Conservation (phyloP, 2,113 vertebrate genomes). For the Catharus fuscescens region DNA sequence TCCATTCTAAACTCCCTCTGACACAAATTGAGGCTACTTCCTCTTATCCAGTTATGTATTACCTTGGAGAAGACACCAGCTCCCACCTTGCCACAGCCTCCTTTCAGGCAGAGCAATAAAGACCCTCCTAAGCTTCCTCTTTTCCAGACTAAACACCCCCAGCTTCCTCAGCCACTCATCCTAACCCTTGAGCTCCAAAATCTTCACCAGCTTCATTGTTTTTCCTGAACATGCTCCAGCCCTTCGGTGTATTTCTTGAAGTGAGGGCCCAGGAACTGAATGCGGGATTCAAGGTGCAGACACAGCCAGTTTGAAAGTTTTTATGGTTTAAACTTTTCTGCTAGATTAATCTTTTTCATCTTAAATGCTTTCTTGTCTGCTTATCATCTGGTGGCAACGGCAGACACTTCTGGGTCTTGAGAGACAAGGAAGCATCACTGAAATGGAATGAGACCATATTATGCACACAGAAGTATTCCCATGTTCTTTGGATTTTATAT, state of each 20-base stretch:
- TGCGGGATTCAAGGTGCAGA: rapidly evolving
- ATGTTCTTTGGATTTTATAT: neutral
- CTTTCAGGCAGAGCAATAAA: neutral
- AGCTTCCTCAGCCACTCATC: neutral
- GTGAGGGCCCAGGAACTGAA: neutral
- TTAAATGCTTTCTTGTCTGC: neutral
- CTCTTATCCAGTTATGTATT: neutral
- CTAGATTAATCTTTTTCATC: neutral
- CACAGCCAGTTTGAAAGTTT: neutral
- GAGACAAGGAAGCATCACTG: neutral
- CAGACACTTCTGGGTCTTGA: neutral
- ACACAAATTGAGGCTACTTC: neutral
- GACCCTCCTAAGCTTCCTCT: neutral
- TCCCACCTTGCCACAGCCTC: neutral
- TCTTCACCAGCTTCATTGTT: neutral
- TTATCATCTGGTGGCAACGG: neutral
- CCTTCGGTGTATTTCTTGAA: neutral
- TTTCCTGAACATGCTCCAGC: neutral
- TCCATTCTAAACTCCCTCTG: neutral
- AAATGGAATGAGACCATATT: neutral
- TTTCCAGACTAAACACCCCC: neutral
- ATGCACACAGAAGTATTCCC: neutral
- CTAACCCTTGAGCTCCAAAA: neutral
- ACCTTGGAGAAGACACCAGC: neutral
- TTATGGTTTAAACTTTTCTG: neutral